These are phyloP conservation scores for Polyommatus iphigenia DNA, from an alignment of 2,888 invertebrate species.

Conservation along the genomic window DNA sequence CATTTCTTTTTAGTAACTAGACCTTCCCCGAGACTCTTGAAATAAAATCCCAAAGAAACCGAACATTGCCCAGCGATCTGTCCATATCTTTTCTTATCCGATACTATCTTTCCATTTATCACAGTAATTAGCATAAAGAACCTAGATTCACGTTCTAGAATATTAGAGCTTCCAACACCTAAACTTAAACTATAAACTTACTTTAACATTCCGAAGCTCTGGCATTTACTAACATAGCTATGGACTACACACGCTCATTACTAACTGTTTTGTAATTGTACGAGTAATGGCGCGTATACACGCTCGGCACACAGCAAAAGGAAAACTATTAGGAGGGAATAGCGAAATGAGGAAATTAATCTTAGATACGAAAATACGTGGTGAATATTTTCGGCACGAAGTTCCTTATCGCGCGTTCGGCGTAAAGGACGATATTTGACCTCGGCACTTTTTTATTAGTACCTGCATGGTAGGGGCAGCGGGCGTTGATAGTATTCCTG, in stretches of 20 bases:
- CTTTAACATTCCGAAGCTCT: not conserved
- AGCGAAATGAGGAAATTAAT: not conserved
- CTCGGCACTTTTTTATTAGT: no score
- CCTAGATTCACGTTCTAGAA: not conserved
- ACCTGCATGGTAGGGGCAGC: no score
- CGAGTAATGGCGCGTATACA: not conserved
- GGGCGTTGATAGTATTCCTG: no score
- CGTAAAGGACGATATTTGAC: no score
- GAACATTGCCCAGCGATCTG: no score
- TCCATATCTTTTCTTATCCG: no score
- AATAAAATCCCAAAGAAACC: no score
- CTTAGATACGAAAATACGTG: no score
- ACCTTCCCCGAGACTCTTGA: not conserved
- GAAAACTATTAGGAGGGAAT: not conserved
- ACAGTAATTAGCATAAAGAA: no score
- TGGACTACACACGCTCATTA: not conserved
- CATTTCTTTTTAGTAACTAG: not conserved
- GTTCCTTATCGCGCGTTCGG: no score
- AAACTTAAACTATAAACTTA: not conserved
- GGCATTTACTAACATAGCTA: not conserved
- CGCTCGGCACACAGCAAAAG: not conserved
- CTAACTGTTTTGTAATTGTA: not conserved
- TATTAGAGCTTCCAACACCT: not conserved
- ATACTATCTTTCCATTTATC: no score
- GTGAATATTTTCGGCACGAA: no score